Conservation (phyloP, 2,888 invertebrate genomes). For the Perizoma flavofasciatum region DNA sequence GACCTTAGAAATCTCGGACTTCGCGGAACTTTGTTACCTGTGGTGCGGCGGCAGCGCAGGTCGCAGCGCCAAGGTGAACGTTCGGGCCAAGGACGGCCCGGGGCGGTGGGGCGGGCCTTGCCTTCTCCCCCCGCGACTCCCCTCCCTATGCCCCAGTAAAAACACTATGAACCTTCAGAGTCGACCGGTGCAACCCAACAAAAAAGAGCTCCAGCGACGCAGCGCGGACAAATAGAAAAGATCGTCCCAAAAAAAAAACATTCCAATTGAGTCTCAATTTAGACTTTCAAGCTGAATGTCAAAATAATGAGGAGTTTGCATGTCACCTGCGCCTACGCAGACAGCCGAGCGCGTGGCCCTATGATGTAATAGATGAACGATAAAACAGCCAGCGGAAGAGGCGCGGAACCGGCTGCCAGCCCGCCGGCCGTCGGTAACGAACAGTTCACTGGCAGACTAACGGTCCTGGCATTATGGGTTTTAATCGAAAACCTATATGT, state of each 20-base stretch:
- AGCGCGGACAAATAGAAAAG: conserved; percentile 80
- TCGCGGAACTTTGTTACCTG: conserved; percentile 84
- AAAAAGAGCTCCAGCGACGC: conserved; percentile 65
- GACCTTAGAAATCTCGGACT: conserved; percentile 82
- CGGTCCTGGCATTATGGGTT: conserved; percentile 48
- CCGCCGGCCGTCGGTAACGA: conserved; percentile 45
- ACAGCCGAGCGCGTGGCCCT: conserved; percentile 59
- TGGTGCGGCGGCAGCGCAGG: conserved; percentile 56
- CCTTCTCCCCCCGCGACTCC: conserved; percentile 45
- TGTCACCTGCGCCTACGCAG: conserved; percentile 79
- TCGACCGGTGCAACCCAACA: conserved; percentile 73
- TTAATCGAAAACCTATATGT: conserved; percentile 24
- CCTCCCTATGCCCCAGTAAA: conserved; percentile 66
- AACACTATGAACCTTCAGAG: conserved; percentile 75
- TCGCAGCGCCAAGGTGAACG: conserved; percentile 82
- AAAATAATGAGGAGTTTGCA: conserved; percentile 69
- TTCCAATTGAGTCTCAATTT: conserved; percentile 67
- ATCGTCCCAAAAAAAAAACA: conserved; percentile 63
- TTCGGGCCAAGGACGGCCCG: conserved; percentile 82
- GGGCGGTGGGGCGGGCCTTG: conserved; percentile 70
- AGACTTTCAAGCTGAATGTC: conserved; percentile 58
- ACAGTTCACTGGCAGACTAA: conserved; percentile 50
- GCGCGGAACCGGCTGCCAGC: conserved; percentile 60
- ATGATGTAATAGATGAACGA: conserved; percentile 72
- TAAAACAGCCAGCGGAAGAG: conserved; percentile 73